Base-by-base conservation (phyloP, 2,113 vertebrate genomes). In the Saimiri boliviensis region DNA sequence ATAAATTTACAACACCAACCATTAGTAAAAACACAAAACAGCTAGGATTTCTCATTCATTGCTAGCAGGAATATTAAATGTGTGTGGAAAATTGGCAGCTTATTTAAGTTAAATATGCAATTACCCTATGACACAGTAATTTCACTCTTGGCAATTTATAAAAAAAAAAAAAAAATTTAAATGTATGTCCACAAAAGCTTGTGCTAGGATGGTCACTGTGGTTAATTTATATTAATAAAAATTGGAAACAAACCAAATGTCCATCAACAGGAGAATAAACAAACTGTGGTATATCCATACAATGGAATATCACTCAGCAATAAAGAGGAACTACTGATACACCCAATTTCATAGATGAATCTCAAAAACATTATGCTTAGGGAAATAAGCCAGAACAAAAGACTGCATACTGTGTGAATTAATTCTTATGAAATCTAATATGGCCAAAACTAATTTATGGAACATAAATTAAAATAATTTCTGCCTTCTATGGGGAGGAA, bases 221-320 rank as follows among this genome's bases (percentile, higher is more conserved):
- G 23, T n/a, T 89, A 77, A 89, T 60, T 89, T 49, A 80, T 27
- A 68, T 70, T 82, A 47, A 87, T 6, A 92, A 92, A 84, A 90
- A 30, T 17, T 76, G 25, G 35, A 60, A 42, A 81, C 37, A 91
- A 95, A 82, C 10, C 11, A 42, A 90, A 68, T 58, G 32, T 42
- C 54, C 11, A 25, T 63, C 32, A 27, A 71, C 10, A 95, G 10
- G 58, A 86, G 17, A 74, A 71, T 81, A 71, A 60, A 76, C 11
- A 80, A 63, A 54, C n/a, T 63, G 3, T 56, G 16, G 23, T 66
- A 68, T 56, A 77, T 42, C 12, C 3, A 14, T 42, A 74, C 12
- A 66, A 56, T 85, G 35, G 42, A 76, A 63, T n/a, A 54, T 4
- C 35, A 81, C 8, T 71, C 30, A 71, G 23, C 17, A 81, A 56